Conservation (phyloP, 2,797 vertebrate genomes). For the Etheostoma perlongum region DNA sequence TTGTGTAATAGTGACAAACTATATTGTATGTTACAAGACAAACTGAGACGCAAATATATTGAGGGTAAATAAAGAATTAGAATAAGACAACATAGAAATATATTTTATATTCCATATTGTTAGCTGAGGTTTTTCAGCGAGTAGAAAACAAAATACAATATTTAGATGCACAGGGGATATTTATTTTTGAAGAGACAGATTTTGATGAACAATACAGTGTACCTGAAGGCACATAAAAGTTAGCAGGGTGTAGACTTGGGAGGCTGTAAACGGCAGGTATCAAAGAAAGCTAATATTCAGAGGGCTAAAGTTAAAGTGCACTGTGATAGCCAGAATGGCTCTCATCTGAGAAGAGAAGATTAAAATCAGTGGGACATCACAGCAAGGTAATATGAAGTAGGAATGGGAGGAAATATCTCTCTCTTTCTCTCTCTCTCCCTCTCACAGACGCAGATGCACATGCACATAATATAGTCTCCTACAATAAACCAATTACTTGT, state of each 20-base stretch:
- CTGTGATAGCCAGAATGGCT: conserved; percentile 81
- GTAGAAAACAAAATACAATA: conserved; percentile 44
- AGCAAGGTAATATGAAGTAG: conserved; percentile 81
- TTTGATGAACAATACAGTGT: conserved; percentile 67
- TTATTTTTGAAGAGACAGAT: conserved; percentile 72
- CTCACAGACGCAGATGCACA: conserved; percentile 74
- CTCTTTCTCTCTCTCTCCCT: conserved; percentile 47
- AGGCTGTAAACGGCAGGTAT: conserved; percentile 79
- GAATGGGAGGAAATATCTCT: conserved; percentile 67
- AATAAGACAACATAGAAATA: conserved; percentile 27
- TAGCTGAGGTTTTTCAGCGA: conserved; percentile 8
- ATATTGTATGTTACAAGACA: conserved; percentile 8
- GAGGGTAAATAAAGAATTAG: conserved; percentile 13
- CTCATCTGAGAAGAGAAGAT: conserved; percentile 88
- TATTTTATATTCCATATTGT: background rate
- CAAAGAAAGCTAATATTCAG: conserved; percentile 82
- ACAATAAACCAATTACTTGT: conserved; percentile 88
- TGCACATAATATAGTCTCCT: conserved; percentile 71
- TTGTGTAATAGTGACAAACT: background rate
- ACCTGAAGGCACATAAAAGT: conserved; percentile 76
- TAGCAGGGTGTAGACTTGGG: conserved; percentile 73
- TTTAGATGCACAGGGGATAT: conserved; percentile 59
- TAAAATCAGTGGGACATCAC: conserved; percentile 90
- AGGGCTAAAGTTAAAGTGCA: conserved; percentile 84
- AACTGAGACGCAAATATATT: background rate